These are phyloP conservation scores for Carcinoscorpius rotundicauda DNA, from an alignment of 1,140 invertebrate species.

Conservation along the genomic window DNA sequence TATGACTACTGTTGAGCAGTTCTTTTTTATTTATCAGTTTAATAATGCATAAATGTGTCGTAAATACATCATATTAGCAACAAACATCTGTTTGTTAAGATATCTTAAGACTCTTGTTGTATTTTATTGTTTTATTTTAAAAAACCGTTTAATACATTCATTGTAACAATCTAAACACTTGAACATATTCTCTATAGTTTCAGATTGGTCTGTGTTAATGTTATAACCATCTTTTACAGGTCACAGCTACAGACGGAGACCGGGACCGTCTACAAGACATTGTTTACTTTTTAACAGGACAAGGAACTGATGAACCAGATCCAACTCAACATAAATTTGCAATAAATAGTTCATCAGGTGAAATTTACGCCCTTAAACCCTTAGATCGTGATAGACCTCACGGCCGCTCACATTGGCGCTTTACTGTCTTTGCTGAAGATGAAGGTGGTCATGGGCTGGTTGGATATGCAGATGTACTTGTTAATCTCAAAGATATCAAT, in stretches of 20 bases:
- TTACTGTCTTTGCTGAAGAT: slow-evolving; percentile 95
- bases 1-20: too few species aligned
- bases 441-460: slow-evolving; percentile 90
- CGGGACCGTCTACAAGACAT: slow-evolving; percentile 88
- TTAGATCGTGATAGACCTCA: slow-evolving; percentile 93
- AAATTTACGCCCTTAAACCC: slow-evolving; percentile 69
- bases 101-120: background rate
- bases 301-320: slow-evolving; percentile 86
- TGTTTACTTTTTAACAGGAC: slow-evolving; percentile 90
- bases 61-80: too few species aligned
- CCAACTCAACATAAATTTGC: slow-evolving; percentile 89
- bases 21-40: too few species aligned
- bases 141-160: background rate
- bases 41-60: too few species aligned
- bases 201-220: too few species aligned
- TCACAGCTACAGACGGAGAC: slow-evolving; percentile 88
- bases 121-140: background rate
- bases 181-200: too few species aligned
- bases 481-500: slow-evolving; percentile 94
- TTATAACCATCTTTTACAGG: slow-evolving; percentile 42
- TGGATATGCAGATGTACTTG: slow-evolving; percentile 96
- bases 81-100: too few species aligned
- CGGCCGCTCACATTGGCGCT: slow-evolving; percentile 90
- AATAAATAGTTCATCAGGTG: slow-evolving; percentile 85
- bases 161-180: too few species aligned